Evolutionary conservation across 1,140 invertebrate genomes (phyloP), one percentile per base, ranked within the genome.

Genomic region (Bombus impatiens): DNA sequence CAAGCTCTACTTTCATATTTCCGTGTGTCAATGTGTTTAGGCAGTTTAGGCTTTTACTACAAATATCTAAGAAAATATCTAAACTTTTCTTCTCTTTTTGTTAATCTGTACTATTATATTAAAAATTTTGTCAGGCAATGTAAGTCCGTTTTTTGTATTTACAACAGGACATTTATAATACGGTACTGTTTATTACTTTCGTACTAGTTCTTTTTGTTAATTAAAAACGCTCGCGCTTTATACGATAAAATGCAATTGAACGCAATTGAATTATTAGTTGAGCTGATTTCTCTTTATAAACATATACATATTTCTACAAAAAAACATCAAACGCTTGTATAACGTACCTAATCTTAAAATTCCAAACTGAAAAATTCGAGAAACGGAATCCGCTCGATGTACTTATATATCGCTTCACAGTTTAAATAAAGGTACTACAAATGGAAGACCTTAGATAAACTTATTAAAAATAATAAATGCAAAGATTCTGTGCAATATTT

Each of bases 51-150:
- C 74, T 76, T 76, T 76, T 53, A 35, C 74, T 76, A 76, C 74
- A 76, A 47, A 53, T 76, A 53, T 76, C 74, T 76, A 76, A 47
- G 74, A 76, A 76, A 76, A 76, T 76, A 76, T 44, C 42, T 76
- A 76, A 53, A 76, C 44, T 5, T 76, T 22, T 74, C 18, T 47
- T 42, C n/a, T 35, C 28, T 76, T 76, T 53, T 76, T 75, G 15
- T 32, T 76, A 76, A 22, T 75, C 72, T 75, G n/a, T 35, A 44
- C 44, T 47, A 53, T 76, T 74, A 74, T 18, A 74, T 62, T 53
- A 76, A 76, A 76, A 76, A 76, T 76, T 75, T 40, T 32, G 42
- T 75, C n/a, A 75, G 72, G 72, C 72, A 75, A 75, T 44, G 42
- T 75, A 75, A n/a, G 12, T 75, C 42, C 40, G 28, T 3, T 75